Evolutionary conservation across 2,113 vertebrate genomes (phyloP), one percentile per base, ranked within the genome.

Genomic region (Cyanocitta stelleri): DNA sequence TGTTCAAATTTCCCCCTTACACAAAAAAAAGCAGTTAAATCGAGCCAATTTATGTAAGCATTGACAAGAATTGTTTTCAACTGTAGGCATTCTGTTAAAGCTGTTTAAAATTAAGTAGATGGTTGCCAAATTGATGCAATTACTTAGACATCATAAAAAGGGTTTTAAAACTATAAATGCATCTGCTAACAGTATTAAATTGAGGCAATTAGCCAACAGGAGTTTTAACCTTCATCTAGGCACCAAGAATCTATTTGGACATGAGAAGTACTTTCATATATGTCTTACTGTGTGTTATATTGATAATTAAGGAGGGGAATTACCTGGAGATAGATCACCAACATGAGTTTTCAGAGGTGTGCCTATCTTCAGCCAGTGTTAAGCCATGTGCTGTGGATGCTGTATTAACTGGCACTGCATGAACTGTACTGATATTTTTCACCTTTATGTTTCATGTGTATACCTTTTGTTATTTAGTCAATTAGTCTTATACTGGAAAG

Each of bases 81-180:
- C 71, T 82, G 32, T 44, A 94, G 44, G 89, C 87, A 89, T 90
- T 80, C 54, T 92, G 81, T 94, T 97, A 95, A 96, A 94, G 49
- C 81, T 96, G 87, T 95, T 96, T 96, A 97, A 96, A 95, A 96
- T 97, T 95, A 95, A 93, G 89, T 89, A 95, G 78, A 75, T 82
- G 35, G 61, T 88, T 97, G 92, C 74, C 91, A 97, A 94, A 93
- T 96, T 89, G 94, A 68, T 92, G 88, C 79, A 96, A 92, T 96
- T 97, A 96, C 87, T 95, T 94, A 95, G 90, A 85, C 81, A 95
- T 89, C 91, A 69, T 95, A 94, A 97, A 94, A 77, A 85, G 35
- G 56, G n/a, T 78, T 96, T 95, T 85, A 82, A 87, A 95, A 93
- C 75, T n/a, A 87, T 76, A 95, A 95, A 85, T 93, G 71, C 51